Base-by-base conservation (phyloP, 2,797 vertebrate genomes). In the Typhlichthys subterraneus region DNA sequence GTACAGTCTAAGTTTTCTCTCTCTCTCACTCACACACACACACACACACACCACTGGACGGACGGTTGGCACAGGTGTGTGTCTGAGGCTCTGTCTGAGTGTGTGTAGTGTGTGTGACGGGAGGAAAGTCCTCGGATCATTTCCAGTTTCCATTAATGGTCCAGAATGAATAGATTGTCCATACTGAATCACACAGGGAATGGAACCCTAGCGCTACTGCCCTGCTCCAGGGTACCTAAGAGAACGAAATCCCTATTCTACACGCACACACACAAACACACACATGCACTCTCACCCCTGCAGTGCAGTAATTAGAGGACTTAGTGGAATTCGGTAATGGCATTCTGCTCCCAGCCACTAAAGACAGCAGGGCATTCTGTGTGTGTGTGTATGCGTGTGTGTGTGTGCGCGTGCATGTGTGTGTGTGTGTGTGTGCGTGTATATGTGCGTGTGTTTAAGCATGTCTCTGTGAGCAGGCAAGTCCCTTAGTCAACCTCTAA, bases 401-500 rank as follows among this genome's bases (percentile, higher is more conserved):
- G 55, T 10, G 12, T 57, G 45, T 46, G 46, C 11, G 50, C 7
- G n/a, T 14, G 49, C 1, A 14, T 51, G 49, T 51, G 49, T n/a
- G 14, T 51, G 15, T 51, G n/a, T 15, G 31, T n/a, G 17, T 12
- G 5, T 31, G 55, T 10, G 12, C 45, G 56, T 46, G 45, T 13
- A 15, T 48, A 50, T 53, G 42, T 58, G 61, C 49, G 50, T 53
- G 23, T 55, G 50, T 49, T 12, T 19, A 19, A 42, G 12, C 11
- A 2, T 17, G 29, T 14, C 46, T 17, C 12, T 9, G 3, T n/a
- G 49, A 11, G n/a, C 11, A 51, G 10, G 46, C 59, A 4, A 67
- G 70, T 75, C 69, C 64, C 59, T 63, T 72, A 63, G 75, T 74
- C 52, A 65, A 53, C 62, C 56, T 58, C 64, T 52, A 56, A 77